Percentiles rank a stretch among this genome's conserved stretches.
Conservation (phyloP, 2,113 vertebrate genomes). For the Mus musculus region DNA sequence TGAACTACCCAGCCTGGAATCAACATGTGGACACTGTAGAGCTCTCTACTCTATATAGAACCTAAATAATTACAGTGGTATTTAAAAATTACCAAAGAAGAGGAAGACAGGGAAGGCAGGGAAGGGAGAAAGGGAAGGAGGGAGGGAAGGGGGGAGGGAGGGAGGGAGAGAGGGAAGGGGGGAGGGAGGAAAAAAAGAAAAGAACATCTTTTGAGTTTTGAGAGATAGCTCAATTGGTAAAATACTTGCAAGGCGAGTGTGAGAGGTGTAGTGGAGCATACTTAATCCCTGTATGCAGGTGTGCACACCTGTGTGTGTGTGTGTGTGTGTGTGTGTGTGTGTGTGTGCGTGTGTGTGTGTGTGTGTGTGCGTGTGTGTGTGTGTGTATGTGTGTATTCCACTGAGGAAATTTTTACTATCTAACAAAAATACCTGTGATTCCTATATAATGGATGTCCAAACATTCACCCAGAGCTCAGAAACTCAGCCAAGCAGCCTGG, state of each 20-base stretch:
- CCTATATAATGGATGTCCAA: background rate
- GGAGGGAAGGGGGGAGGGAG: rapidly evolving
- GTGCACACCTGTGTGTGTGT: background rate
- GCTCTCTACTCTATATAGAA: background rate
- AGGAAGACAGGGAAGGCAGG: rapidly evolving
- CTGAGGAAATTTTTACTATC: background rate
- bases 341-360: too few relatives aligned
- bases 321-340: background rate
- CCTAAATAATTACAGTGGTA: background rate
- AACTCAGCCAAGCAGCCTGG: slow-evolving; percentile 1
- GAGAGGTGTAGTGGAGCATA: background rate
- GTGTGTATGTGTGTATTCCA: background rate
- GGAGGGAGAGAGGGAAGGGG: too few relatives aligned
- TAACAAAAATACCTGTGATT: background rate
- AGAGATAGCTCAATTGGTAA: background rate
- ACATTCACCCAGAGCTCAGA: background rate
- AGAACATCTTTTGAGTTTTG: background rate
- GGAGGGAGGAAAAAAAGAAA: background rate
- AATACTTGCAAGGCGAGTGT: background rate
- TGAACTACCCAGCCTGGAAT: background rate
- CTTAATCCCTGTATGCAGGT: background rate
- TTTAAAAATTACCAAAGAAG: background rate
- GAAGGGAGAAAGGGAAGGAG: too few relatives aligned
- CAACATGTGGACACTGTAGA: background rate
- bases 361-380: background rate